Conservation (phyloP, 2,888 invertebrate genomes). For the Drosophila histrio region DNA sequence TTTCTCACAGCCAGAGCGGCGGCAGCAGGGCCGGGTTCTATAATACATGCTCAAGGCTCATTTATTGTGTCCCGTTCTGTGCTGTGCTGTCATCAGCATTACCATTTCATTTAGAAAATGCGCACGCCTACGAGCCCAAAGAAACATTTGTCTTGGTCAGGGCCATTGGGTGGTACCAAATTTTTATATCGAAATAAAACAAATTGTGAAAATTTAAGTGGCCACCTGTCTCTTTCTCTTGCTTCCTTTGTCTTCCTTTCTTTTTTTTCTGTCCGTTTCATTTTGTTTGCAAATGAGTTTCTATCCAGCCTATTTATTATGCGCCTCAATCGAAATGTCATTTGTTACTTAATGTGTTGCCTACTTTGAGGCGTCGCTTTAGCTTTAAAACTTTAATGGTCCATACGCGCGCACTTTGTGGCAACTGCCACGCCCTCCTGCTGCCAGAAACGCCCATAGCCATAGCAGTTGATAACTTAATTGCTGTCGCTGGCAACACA, state of each 20-base stretch:
- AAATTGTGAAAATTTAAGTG: conserved; percentile 70
- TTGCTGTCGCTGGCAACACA: conserved; percentile 56
- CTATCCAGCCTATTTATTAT: conserved; percentile 64
- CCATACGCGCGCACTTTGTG: background rate
- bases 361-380: conserved; percentile 10
- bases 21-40: background rate
- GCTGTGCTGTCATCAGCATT: conserved; percentile 54
- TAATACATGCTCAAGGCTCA: conserved; percentile 35
- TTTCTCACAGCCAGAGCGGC: conserved; percentile 39
- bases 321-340: conserved; percentile 60
- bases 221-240: background rate
- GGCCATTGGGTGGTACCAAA: conserved; percentile 13
- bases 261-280: background rate
- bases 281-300: conserved; percentile 66
- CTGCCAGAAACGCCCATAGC: background rate
- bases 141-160: conserved; percentile 69
- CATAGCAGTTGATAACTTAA: conserved; percentile 51
- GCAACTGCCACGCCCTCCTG: conserved; percentile 10
- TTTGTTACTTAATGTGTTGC: conserved; percentile 41
- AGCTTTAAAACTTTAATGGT: conserved; percentile 31
- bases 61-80: conserved; percentile 37
- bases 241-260: background rate
- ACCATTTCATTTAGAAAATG: conserved; percentile 61
- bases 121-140: conserved; percentile 50
- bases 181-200: conserved; percentile 60